Evolutionary conservation across 2,797 vertebrate genomes (phyloP).

Genomic region (Cichlasoma orientale): DNA sequence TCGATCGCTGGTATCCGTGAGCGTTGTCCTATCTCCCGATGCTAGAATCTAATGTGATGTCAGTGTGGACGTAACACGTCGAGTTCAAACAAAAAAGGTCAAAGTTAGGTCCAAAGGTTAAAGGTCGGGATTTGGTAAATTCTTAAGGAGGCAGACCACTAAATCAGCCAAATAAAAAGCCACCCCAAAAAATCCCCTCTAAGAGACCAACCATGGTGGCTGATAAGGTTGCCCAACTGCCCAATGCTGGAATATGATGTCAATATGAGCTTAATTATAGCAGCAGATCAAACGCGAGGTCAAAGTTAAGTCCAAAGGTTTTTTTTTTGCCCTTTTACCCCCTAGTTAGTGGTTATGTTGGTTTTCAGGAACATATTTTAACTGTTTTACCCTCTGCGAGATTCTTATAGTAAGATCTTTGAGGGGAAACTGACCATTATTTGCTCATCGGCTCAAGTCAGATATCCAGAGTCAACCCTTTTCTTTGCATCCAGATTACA

Average conservation of each 20-base stretch:
- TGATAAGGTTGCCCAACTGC: not conserved
- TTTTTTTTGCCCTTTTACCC: not conserved
- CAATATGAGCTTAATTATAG: not conserved
- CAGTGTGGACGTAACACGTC: not conserved
- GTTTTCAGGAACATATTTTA: not conserved
- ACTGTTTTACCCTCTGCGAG: not conserved
- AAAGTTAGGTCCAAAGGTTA: not conserved
- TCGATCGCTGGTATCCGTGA: not conserved
- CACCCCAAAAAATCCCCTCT: not conserved
- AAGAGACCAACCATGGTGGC: not conserved
- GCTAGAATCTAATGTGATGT: not conserved
- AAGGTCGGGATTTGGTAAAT: constrained; percentile 23
- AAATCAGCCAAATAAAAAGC: not conserved
- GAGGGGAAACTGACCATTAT: not conserved
- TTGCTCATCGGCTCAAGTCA: not conserved
- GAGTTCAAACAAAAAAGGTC: not conserved
- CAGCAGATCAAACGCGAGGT: not conserved
- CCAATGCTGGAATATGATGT: not conserved
- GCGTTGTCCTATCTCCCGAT: not conserved
- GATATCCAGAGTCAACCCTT: not conserved
- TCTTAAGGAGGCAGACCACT: not conserved
- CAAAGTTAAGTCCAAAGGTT: not conserved
- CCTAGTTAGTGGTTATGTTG: not conserved
- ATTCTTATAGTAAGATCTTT: not conserved
- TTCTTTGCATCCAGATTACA: not conserved